phyloP scores from a whole-genome alignment of 2,113 vertebrate species.

The Macquaria ambigua region DNA sequence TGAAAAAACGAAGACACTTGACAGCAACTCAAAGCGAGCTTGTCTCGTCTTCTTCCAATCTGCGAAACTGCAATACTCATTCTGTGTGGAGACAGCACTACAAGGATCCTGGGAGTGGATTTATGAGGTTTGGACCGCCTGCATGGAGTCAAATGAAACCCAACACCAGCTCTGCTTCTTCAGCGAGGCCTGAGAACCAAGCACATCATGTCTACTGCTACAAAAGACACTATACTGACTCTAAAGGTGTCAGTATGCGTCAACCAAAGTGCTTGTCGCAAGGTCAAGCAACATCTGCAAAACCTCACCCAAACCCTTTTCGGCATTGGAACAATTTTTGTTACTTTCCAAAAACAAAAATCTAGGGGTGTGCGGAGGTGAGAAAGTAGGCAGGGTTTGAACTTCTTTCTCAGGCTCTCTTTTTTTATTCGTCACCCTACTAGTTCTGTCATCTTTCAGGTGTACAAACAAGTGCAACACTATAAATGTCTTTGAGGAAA shows the following conservation, averaged over 20 bases:
- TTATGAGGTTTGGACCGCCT: constrained; percentile 72
- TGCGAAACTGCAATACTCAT: constrained; percentile 37
- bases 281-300: background rate
- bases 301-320: background rate
- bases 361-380: too few relatives aligned
- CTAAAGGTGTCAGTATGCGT: constrained; percentile 22
- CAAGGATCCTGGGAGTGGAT: constrained; percentile 67
- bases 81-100: constrained; percentile 55
- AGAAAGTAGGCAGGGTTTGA: background rate
- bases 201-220: constrained; percentile 21
- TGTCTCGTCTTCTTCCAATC: constrained; percentile 32
- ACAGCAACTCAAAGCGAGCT: constrained; percentile 16
- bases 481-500: background rate
- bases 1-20: constrained; percentile 4
- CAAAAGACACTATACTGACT: constrained; percentile 12
- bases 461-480: background rate
- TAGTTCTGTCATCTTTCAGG: background rate
- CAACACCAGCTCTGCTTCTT: constrained; percentile 59
- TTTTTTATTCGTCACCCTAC: background rate
- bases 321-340: background rate
- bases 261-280: background rate
- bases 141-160: constrained; percentile 69
- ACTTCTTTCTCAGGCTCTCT: background rate
- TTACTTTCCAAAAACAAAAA: background rate
- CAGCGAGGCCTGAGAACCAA: constrained; percentile 30